Base-by-base conservation (phyloP, 2,797 vertebrate genomes). In the Phalloptychus januarius region DNA sequence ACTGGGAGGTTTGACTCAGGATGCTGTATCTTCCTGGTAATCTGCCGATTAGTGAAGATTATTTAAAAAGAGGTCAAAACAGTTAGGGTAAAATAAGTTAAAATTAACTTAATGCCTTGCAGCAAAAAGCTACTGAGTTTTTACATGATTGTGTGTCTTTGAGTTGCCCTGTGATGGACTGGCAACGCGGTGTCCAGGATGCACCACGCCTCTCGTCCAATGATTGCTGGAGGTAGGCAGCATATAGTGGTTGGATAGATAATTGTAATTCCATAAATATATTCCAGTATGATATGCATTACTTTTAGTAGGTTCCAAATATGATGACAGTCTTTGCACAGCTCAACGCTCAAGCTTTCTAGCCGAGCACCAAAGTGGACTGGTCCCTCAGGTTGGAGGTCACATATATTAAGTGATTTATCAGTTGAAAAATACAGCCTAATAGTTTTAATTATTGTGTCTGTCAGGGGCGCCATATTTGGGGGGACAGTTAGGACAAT, bases 291-390 rank as follows among this genome's bases (percentile, higher is more conserved):
- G 28, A 31, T 16, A 18, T 36, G 6, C 16, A 63, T 63, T 63
- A 63, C 13, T 58, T 61, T 61, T 61, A 61, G 16, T 61, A 18
- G 11, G 5, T 31, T 4, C 2, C 7, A 36, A 38, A 65, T 33
- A 38, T 38, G 16, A 63, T 16, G 15, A 16, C 12, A 56, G 15
- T 11, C 56, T 58, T 31, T 33, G 6, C 5, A 15, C 5, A 16
- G 58, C 16, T 16, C 61, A 16, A 63, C 31, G 18, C 6, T 33
- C 58, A 33, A 36, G 6, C 12, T 58, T n/a, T 52, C n/a, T 28
- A 11, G 25, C n/a, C 1, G 3, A 56, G 11, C 0, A 5, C 4
- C 15, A 16, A 13, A 31, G 1, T 2, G 2, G 16, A 15, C 31
- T 33, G 31, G 31, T 36, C 31, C 28, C 36, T 11, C 20, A 25